Base-by-base conservation (phyloP, 2,797 vertebrate genomes). In the Tapera naevia region DNA sequence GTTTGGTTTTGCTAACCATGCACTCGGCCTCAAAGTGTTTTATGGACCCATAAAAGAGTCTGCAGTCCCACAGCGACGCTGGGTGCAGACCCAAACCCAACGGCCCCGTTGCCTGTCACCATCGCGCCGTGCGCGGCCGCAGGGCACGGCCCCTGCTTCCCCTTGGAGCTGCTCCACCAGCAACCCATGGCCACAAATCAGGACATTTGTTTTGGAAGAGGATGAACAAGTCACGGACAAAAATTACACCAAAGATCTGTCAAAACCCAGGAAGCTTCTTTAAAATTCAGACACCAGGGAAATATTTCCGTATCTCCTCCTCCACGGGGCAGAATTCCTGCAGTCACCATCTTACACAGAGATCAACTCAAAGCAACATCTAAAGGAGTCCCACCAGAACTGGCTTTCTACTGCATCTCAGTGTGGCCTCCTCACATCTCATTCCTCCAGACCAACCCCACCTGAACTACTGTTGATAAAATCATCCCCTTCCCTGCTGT, bases 21-120 rank as follows among this genome's bases (percentile, higher is more conserved):
- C 53, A 5, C 32, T 58, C 5, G 19, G 32, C 46, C 46, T 89
- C 66, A 7, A 11, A 32, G 41, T 67, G 39, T 32, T 89, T 89
- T 84, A 84, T 18, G 70, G 71, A 37, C 22, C 58, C 82, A 19
- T 32, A 39, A 79, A 79, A 72, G 70, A 19, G 22, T 2, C 82
- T 6, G 74, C 53, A 72, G 39, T 35, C 35, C 67, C 78, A 43
- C 60, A 27, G 12, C 33, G 33, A 11, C 1, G 2, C 50, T 1
- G 16, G 53, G 33, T 46, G 76, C 30, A 14, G 13, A 35, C 4
- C 37, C 25, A 21, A 28, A 37, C 27, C 51, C 7, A 9, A 6
- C 1, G 22, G 10, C 27, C 30, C 53, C 1, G 2, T 3, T 27
- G 2, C 2, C 1, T 7, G 9, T 2, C 16, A 19, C 13, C 25